Conservation (phyloP, 1,140 invertebrate species). For the Orius laevigatus region DNA sequence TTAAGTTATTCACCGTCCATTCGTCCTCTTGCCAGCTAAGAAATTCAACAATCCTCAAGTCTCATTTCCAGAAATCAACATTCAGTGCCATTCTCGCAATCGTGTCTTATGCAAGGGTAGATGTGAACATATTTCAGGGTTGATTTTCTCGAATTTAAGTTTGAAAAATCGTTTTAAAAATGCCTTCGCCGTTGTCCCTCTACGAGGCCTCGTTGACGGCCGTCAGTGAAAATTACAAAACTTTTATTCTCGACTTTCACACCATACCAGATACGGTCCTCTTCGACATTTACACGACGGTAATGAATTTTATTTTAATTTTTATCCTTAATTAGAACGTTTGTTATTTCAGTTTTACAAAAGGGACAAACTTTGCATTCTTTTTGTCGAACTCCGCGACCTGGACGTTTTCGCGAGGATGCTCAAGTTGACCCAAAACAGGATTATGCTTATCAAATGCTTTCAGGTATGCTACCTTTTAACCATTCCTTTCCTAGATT, state of each 20-base stretch:
- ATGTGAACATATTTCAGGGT: no score
- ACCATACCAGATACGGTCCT: constrained; percentile 19
- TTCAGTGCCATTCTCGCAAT: no score
- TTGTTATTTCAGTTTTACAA: constrained; percentile 39
- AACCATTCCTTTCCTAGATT: no score
- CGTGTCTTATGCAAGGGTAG: no score
- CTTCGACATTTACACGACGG: constrained; percentile 20
- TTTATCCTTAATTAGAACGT: constrained; percentile 10
- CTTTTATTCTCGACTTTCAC: constrained; percentile 17
- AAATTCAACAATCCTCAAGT: no score
- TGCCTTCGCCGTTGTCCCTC: constrained; percentile 4
- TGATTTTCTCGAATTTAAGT: no score
- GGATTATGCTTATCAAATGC: constrained; percentile 44
- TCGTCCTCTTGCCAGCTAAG: no score
- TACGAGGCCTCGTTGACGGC: constrained; percentile 17
- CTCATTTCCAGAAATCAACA: no score
- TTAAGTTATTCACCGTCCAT: no score
- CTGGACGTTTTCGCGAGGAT: constrained; percentile 54
- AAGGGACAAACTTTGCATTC: constrained; percentile 39
- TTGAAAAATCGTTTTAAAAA: no score
- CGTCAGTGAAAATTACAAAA: constrained; percentile 15
- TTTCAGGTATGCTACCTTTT: constrained; percentile 35
- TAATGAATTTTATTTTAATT: constrained; percentile 12
- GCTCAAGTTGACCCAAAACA: constrained; percentile 49
- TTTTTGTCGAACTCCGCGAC: constrained; percentile 48